phyloP scores from a whole-genome alignment of 2,113 vertebrate species.

The Diadophis punctatus region DNA sequence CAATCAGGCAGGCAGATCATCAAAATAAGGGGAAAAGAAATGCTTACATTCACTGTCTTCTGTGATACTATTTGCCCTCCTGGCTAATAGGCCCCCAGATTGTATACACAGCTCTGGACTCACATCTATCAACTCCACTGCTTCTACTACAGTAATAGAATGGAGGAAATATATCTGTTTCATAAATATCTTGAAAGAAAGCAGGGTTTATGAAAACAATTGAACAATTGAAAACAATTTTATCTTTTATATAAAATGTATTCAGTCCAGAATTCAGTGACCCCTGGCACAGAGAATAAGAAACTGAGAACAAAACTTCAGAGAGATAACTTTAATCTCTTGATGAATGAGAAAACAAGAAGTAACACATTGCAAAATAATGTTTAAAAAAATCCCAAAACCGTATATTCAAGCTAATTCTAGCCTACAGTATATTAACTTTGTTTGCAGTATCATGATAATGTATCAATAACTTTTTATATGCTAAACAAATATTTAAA shows the following conservation, averaged over 20 bases:
- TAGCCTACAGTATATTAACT: background rate
- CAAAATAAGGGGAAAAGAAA: background rate
- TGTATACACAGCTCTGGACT: background rate
- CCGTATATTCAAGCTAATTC: background rate
- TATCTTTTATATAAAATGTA: background rate
- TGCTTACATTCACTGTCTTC: background rate
- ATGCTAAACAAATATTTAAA: background rate
- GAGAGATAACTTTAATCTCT: background rate
- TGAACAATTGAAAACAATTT: background rate
- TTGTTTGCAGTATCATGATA: background rate
- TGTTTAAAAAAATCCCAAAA: background rate
- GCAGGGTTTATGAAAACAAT: background rate
- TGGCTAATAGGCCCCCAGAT: background rate
- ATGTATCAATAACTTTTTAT: background rate
- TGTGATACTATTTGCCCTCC: background rate
- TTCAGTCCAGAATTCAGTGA: background rate
- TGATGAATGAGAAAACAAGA: background rate
- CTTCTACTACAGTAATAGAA: background rate
- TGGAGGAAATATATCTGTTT: background rate
- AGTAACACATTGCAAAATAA: background rate
- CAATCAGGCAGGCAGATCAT: background rate
- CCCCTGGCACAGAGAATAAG: background rate
- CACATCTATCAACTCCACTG: background rate
- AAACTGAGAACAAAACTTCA: background rate
- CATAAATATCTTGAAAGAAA: background rate